Evolutionary conservation across 2,797 vertebrate species (phyloP).

Genomic region (Avahi laniger): DNA sequence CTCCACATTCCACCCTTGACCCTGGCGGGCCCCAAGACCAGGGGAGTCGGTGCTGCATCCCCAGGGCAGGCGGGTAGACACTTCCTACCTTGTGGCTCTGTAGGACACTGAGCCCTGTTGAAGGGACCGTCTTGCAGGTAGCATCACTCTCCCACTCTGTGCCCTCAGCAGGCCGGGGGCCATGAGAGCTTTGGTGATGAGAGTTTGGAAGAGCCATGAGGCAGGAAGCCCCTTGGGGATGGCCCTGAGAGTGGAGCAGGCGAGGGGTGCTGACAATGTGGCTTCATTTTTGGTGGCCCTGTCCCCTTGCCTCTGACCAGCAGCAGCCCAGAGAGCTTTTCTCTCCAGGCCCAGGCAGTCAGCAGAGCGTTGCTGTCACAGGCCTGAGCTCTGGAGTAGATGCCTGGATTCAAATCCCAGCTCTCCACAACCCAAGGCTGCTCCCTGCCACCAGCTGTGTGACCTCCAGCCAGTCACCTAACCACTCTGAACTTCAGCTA

Average conservation of each 20-base stretch:
- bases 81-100: background rate
- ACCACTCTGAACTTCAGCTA: background rate
- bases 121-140: background rate
- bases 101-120: background rate
- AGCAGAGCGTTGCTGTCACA: background rate
- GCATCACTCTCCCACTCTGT: background rate
- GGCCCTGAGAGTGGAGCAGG: background rate
- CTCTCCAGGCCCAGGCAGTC: background rate
- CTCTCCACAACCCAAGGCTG: background rate
- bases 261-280: accelerated
- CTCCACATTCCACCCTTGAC: background rate
- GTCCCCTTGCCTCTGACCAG: background rate
- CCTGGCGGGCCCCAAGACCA: background rate
- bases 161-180: background rate
- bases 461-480: too few relatives aligned
- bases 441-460: background rate
- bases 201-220: background rate
- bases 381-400: background rate
- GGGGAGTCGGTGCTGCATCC: background rate
- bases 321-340: background rate
- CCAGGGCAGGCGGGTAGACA: background rate
- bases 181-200: background rate
- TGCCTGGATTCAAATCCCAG: background rate
- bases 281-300: background rate
- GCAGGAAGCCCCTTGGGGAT: background rate